Base-by-base conservation (phyloP, 1,140 invertebrate genomes). In the Centruroides vittatus region DNA sequence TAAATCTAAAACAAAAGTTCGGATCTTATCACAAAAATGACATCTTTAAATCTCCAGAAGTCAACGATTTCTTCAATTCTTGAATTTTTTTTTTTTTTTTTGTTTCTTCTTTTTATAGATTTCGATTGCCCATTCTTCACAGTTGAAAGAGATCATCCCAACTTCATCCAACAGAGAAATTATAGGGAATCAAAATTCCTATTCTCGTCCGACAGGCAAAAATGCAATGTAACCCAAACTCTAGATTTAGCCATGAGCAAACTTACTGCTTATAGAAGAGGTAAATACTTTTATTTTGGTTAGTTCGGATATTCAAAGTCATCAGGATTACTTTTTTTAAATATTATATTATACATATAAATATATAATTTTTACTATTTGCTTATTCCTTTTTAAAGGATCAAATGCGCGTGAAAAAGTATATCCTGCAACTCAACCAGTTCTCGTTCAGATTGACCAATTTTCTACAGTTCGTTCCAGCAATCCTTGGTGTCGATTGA, bases 401-500 rank as follows among this genome's bases (percentile, higher is more conserved):
- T 23, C 52, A 13, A 62, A 62, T 13, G 55, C 50, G 9, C 48
- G 57, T 13, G 57, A 62, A n/a, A 52, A 62, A 46, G n/a, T 47
- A 9, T 62, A 62, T 46, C 49, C 36, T 51, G 4, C 23, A 9
- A 62, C 61, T 12, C 47, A 55, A 47, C 61, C 61, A 5, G 13
- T 62, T 6, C 6, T 62, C 11, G 56, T 62, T 9, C 48, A 59
- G 55, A 41, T 62, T 12, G 52, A 62, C 9, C 57, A 58, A 23
- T 41, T 55, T 51, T 35, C 54, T 10, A n/a, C 47, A 3, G 48
- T 34, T 12, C 48, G 59, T 47, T 50, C 61, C 11, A 55, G 34
- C 46, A 59, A 62, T 47, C 61, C 61, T 5, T 62, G 61, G 61
- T 62, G 61, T 56, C 34, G 34, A n/a, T 59, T 62, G 61, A 62